phyloP scores from a whole-genome alignment of 2,888 invertebrate genomes.

The Nomada ruficornis region DNA sequence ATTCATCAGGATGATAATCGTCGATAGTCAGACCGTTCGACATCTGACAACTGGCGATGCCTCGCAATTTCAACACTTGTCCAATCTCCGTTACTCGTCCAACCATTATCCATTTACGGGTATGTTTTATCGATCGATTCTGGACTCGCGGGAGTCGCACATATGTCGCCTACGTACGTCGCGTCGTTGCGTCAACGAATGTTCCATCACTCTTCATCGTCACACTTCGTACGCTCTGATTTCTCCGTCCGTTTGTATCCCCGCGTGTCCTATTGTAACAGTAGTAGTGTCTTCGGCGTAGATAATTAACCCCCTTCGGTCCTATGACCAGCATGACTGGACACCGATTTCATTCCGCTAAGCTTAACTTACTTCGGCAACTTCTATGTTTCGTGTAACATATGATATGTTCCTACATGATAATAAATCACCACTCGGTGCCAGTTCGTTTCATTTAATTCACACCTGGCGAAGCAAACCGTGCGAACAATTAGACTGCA shows the following conservation, averaged over 20 bases:
- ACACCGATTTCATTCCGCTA: no score
- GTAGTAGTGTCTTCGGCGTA: no score
- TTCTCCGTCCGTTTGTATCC: not conserved
- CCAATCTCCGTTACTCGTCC: conserved; percentile 70
- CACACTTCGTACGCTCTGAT: conserved; percentile 19
- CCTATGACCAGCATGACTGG: no score
- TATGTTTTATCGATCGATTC: conserved; percentile 70
- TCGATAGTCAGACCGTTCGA: conserved; percentile 53
- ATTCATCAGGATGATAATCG: conserved; percentile 56
- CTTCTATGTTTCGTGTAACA: no score
- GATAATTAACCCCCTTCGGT: no score
- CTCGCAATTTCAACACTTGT: conserved; percentile 62
- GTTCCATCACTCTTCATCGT: conserved; percentile 47
- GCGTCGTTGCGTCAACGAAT: conserved; percentile 47
- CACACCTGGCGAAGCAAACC: no score
- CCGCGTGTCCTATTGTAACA: not conserved
- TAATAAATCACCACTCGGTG: no score
- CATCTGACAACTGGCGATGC: conserved; percentile 54
- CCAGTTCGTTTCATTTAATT: no score
- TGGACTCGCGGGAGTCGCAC: conserved; percentile 55
- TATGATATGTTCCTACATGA: no score
- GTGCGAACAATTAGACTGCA: no score
- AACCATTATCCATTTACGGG: conserved; percentile 68
- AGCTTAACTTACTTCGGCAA: no score
- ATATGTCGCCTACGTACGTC: conserved; percentile 36